Percentiles rank a stretch among this genome's conserved stretches.
phyloP scores from a whole-genome alignment of 1,140 invertebrate species.

The Hypothenemus hampei region DNA sequence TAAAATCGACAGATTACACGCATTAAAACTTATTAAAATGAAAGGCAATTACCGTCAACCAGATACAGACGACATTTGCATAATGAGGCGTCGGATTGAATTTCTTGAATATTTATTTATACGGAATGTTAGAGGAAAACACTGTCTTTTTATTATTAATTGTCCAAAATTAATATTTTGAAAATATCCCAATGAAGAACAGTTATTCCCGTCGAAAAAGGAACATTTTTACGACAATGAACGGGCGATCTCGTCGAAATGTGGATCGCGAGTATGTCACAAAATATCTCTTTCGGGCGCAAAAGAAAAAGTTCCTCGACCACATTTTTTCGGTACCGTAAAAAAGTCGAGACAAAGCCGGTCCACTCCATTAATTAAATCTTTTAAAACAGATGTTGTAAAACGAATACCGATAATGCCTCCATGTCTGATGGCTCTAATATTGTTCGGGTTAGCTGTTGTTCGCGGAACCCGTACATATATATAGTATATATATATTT shows the following conservation, averaged over 20 bases:
- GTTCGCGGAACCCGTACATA: neutral
- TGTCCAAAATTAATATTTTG: neutral
- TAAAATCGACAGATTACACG: slow-evolving; percentile 22
- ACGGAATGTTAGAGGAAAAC: no score
- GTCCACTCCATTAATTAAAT: slow-evolving; percentile 20
- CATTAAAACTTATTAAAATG: slow-evolving; percentile 23
- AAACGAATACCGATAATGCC: slow-evolving; percentile 16
- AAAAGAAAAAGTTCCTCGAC: neutral
- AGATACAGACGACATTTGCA: slow-evolving; percentile 18
- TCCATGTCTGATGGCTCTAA: slow-evolving; percentile 22
- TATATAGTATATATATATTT: slow-evolving; percentile 1
- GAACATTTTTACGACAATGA: no score
- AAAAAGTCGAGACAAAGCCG: slow-evolving; percentile 10
- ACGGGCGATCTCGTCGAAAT: neutral
- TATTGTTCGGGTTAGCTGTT: slow-evolving; percentile 14
- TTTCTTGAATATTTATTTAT: no score
- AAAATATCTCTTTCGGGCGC: neutral
- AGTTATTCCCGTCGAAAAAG: no score
- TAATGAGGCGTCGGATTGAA: slow-evolving; percentile 17
- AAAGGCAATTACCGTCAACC: slow-evolving; percentile 16
- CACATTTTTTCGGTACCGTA: neutral
- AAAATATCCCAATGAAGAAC: no score
- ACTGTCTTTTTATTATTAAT: no score
- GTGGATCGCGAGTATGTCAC: neutral
- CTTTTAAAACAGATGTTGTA: slow-evolving; percentile 19